Evolutionary conservation across 2,113 vertebrate species (phyloP), one percentile per base, ranked within the genome.

Genomic region (Pagrus major): DNA sequence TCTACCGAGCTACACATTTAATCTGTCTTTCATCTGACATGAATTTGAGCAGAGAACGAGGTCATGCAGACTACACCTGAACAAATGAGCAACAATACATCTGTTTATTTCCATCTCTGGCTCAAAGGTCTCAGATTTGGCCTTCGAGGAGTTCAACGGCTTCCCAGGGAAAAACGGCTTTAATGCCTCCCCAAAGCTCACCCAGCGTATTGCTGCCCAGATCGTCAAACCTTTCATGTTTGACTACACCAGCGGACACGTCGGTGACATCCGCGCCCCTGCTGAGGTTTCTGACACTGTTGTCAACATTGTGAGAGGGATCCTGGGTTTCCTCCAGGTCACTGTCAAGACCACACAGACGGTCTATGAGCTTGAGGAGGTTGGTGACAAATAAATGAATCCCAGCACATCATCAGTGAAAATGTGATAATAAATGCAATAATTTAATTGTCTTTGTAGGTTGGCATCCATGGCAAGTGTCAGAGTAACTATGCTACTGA

Each of bases 281-380:
- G 9, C 87, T 14, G 93, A 90, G 3, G 27, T 92, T 31, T 81
- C 94, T n/a, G 88, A 94, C 35, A 90, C 89, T 0, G 76, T 89
- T n/a, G 90, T 95, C 51, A 96, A 96, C 89, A 93, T 96, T 18
- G 86, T 93, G 46, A 94, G 94, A 65, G 95, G 94, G n/a, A 92
- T 96, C 8, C 90, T 96, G 52, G 76, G 77, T 21, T 94, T 94
- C 65, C 91, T 95, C 51, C 93, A 95, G 31, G 78, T 94, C 46
- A 96, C 94, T 31, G 80, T 95, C 39, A 96, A 96, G 88, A 95
- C 91, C 59, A 94, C 93, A 12, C 90, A 94, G 78, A 86, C 6
- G 21, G 44, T 94, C 69, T 95, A 95, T 59, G 88, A 94, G 39
- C 89, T 96, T 8, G 83, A 93, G 15, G 95, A 96, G 94, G 95